Percentiles rank a stretch among this genome's conserved stretches.
These are phyloP conservation scores for Karalla daura DNA, from an alignment of 2,797 vertebrate genomes.

Conservation along the genomic window DNA sequence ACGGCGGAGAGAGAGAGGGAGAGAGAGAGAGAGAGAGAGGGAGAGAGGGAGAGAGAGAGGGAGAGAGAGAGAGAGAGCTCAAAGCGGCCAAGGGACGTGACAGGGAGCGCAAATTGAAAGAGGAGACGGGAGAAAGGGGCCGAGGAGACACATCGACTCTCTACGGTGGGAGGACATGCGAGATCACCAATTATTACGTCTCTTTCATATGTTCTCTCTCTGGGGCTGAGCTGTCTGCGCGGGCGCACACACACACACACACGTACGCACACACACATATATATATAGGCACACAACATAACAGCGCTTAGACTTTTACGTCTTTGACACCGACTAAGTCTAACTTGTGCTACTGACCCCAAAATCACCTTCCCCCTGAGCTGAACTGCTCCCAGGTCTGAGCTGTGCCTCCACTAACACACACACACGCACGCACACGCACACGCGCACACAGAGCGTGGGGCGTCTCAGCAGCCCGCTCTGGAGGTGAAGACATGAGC, in stretches of 20 bases:
- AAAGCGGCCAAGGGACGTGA: constrained; percentile 48
- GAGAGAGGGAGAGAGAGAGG: constrained; percentile 56
- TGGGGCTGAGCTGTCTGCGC: constrained; percentile 5
- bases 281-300: no score
- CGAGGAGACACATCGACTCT: constrained; percentile 26
- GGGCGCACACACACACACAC: neutral
- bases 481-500: constrained; percentile 42
- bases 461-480: constrained; percentile 27
- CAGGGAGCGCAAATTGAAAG: constrained; percentile 59
- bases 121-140: constrained; percentile 14
- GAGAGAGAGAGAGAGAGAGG: constrained; percentile 55
- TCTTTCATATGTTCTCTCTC: constrained; percentile 41
- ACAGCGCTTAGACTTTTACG: no score
- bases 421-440: neutral
- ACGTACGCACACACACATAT: neutral
- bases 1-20: constrained; percentile 56
- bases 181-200: constrained; percentile 63
- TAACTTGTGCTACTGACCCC: no score
- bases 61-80: constrained; percentile 60
- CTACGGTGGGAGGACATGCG: constrained; percentile 23
- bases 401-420: neutral
- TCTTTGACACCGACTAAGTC: no score
- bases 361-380: no score
- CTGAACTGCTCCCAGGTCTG: no score
- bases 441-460: neutral